Percentiles rank a stretch among this genome's conserved stretches.
Conservation (phyloP, 2,888 invertebrate species). For the Phragmatobia fuliginosa region DNA sequence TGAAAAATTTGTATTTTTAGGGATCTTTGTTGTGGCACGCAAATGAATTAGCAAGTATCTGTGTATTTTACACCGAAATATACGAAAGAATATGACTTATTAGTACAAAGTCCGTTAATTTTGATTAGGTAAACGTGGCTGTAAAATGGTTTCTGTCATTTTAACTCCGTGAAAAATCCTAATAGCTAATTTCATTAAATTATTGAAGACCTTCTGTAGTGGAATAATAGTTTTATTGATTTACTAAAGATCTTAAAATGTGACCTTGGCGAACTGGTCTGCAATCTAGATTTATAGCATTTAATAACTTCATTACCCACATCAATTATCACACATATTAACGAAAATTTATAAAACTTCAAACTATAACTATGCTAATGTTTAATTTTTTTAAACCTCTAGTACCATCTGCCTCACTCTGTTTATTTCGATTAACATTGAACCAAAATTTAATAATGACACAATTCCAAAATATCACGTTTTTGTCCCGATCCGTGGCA, state of each 20-base stretch:
- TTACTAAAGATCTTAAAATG: too few relatives aligned
- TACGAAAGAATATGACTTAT: neutral
- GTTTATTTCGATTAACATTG: slow-evolving; percentile 42
- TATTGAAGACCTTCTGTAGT: too few relatives aligned
- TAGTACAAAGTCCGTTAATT: neutral
- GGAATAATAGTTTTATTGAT: too few relatives aligned
- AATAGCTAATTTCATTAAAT: too few relatives aligned
- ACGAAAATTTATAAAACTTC: neutral
- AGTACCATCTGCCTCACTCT: slow-evolving; percentile 5
- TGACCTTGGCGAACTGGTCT: too few relatives aligned
- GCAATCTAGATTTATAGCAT: too few relatives aligned
- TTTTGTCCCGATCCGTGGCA: slow-evolving; percentile 58
- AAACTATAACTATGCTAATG: neutral
- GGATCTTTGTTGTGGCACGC: slow-evolving; percentile 47
- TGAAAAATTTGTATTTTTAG: slow-evolving; percentile 66
- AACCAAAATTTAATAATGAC: slow-evolving; percentile 82
- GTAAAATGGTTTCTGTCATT: too few relatives aligned
- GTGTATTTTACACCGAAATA: neutral
- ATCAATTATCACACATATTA: neutral
- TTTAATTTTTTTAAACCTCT: neutral
- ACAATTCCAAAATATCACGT: slow-evolving; percentile 71
- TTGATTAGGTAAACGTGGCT: neutral
- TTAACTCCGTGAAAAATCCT: too few relatives aligned
- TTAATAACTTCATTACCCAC: neutral
- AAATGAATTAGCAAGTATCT: neutral